These are phyloP conservation scores for Otis tarda DNA, from an alignment of 2,113 vertebrate genomes.

Conservation along the genomic window DNA sequence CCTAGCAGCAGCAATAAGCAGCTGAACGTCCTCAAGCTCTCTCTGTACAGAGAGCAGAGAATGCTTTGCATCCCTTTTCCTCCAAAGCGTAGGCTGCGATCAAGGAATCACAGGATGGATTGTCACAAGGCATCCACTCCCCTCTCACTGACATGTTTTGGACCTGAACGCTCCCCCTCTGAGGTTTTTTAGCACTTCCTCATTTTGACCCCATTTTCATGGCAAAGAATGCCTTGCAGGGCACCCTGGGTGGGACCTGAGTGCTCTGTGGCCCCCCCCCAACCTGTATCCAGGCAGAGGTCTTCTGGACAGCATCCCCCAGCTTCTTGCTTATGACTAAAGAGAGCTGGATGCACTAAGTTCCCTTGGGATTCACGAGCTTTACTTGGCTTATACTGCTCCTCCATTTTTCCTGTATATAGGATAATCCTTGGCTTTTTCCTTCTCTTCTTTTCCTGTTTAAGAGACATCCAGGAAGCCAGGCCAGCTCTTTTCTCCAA, in stretches of 20 bases:
- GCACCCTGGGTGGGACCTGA: not conserved
- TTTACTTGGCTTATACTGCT: not conserved
- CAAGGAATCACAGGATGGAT: not conserved
- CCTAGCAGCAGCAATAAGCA: conserved; percentile 36
- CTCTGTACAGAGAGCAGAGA: not conserved
- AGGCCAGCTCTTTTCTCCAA: not conserved
- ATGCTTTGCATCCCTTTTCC: fast-evolving
- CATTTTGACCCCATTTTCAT: not conserved
- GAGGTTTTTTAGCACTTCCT: not conserved
- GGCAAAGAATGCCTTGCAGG: not conserved
- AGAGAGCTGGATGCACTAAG: not conserved
- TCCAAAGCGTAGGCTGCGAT: not conserved
- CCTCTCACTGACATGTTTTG: not conserved
- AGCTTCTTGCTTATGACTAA: not conserved
- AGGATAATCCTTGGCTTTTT: not conserved
- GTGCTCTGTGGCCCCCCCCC: not conserved
- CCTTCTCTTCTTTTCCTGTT: not conserved
- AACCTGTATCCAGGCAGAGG: not conserved
- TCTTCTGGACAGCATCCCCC: not conserved
- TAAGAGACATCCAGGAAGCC: not conserved
- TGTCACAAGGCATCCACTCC: not conserved
- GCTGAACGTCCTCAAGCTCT: not conserved
- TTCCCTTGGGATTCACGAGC: not conserved
- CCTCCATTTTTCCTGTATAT: not conserved
- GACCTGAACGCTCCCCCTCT: fast-evolving